A percentile compares a stretch with the other conserved stretches of the same genome.
Conservation (phyloP, 2,113 vertebrate genomes). For the Nothobranchius furzeri region DNA sequence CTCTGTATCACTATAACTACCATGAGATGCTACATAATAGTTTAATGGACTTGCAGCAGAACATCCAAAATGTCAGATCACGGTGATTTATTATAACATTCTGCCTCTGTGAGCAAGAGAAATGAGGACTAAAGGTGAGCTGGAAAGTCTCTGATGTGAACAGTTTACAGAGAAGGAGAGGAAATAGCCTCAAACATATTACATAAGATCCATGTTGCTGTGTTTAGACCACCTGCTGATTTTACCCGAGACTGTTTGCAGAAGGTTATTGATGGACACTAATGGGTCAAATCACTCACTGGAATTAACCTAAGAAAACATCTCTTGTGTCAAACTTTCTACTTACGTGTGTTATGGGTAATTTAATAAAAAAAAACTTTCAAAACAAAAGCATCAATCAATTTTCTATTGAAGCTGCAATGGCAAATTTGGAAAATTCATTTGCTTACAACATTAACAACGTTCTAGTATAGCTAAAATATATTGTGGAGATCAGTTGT, state of each 20-base stretch:
- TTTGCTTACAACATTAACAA: too few species aligned
- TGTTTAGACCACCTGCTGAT: background rate
- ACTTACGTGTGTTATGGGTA: too few species aligned
- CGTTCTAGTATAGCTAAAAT: too few species aligned
- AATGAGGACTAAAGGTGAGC: constrained; percentile 36
- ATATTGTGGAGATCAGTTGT: too few species aligned
- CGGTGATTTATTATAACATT: constrained; percentile 30
- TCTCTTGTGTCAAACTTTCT: too few species aligned
- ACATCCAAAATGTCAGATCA: constrained; percentile 3
- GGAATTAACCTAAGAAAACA: too few species aligned
- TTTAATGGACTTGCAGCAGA: constrained; percentile 14
- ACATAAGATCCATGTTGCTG: constrained; percentile 13
- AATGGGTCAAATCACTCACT: too few species aligned
- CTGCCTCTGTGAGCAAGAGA: constrained; percentile 19
- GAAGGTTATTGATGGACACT: too few species aligned
- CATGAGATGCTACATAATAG: constrained; percentile 1
- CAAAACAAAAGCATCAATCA: too few species aligned
- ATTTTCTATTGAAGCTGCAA: too few species aligned
- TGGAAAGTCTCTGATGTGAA: constrained; percentile 45
- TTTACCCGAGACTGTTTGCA: background rate
- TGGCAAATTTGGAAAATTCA: too few species aligned
- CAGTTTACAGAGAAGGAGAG: constrained; percentile 17
- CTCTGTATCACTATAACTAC: background rate
- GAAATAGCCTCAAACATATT: background rate
- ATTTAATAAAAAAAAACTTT: too few species aligned